These are phyloP conservation scores for Pseudachorutes palmiensis DNA, from an alignment of 1,140 invertebrate species.

Conservation along the genomic window DNA sequence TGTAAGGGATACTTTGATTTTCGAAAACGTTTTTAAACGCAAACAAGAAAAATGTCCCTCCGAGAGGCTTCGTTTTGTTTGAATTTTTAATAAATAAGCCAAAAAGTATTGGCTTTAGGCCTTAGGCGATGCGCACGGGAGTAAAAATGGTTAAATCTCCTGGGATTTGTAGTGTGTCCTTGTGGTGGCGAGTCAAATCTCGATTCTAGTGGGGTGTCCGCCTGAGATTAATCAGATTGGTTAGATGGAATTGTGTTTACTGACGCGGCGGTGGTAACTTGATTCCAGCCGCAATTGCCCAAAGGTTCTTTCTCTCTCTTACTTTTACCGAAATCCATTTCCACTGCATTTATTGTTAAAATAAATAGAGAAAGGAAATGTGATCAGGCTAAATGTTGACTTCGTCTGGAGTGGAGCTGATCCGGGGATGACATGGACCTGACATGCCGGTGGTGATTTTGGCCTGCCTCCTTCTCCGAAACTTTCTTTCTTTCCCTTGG, in stretches of 20 bases:
- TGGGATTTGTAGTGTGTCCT: too few species aligned
- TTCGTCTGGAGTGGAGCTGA: not conserved
- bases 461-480: not conserved
- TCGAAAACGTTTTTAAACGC: too few species aligned
- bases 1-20: too few species aligned
- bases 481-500: conserved; percentile 14
- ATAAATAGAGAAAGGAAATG: conserved; percentile 38
- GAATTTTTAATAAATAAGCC: too few species aligned
- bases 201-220: conserved; percentile 7
- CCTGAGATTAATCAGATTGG: conserved; percentile 36
- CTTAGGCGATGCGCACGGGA: too few species aligned
- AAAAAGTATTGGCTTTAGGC: too few species aligned
- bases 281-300: conserved; percentile 33
- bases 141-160: too few species aligned
- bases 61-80: too few species aligned
- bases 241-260: conserved; percentile 36
- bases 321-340: conserved; percentile 23
- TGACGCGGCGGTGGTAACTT: conserved; percentile 30
- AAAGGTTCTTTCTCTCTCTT: conserved; percentile 23
- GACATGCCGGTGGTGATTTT: conserved; percentile 34
- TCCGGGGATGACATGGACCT: conserved; percentile 12
- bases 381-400: conserved; percentile 22
- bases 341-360: conserved; percentile 35
- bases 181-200: too few species aligned
- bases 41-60: too few species aligned